These are phyloP conservation scores for Diorhabda sublineata DNA, from an alignment of 1,140 invertebrate genomes.

Conservation along the genomic window DNA sequence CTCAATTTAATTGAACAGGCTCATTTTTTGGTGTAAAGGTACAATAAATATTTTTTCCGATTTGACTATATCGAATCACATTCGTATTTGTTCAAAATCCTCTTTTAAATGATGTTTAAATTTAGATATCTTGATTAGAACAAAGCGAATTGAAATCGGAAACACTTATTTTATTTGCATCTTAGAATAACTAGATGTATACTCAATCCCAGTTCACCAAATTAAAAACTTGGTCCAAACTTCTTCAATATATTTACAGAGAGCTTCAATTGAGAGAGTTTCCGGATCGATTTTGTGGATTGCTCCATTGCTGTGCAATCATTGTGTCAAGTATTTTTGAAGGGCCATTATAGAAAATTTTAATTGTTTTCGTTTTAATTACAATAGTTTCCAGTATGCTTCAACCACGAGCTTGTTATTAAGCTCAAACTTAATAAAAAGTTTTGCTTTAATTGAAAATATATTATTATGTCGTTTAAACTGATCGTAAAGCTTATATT, in stretches of 20 bases:
- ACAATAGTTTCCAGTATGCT: conserved; percentile 8
- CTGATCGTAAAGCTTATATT: no score
- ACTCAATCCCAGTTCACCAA: conserved; percentile 4
- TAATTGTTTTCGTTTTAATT: conserved; percentile 13
- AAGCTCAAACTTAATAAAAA: not conserved
- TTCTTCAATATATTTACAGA: conserved; percentile 15
- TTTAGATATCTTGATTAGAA: not conserved
- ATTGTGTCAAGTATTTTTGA: conserved; percentile 6
- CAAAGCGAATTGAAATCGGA: not conserved
- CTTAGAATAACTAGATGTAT: conserved; percentile 4
- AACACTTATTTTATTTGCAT: not conserved
- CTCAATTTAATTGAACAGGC: no score
- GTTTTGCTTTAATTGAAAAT: conserved; percentile 2
- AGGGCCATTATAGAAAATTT: conserved; percentile 14
- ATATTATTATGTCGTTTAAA: not conserved
- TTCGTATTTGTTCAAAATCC: no score
- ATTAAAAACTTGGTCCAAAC: conserved; percentile 11
- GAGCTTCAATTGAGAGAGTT: conserved; percentile 4
- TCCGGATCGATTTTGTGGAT: conserved; percentile 7
- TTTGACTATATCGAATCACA: no score
- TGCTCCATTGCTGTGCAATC: conserved; percentile 4
- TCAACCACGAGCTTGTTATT: not conserved
- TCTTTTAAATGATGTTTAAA: not conserved
- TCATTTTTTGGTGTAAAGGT: no score
- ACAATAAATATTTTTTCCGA: no score